A percentile compares a stretch with the other conserved stretches of the same genome.
Evolutionary conservation across 1,140 invertebrate genomes (phyloP).

Genomic region (Drosophila melanogaster): Release_6_plus_ISO1_MT NC_004354.4:4946501-4947000

Average conservation of each 20-base stretch:
- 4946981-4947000: background rate
- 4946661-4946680: background rate
- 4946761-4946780: slow-evolving; percentile 15
- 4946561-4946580: background rate
- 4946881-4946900: slow-evolving; percentile 8
- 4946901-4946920: slow-evolving; percentile 14
- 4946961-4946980: slow-evolving; percentile 4
- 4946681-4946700: slow-evolving; percentile 1
- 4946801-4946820: background rate
- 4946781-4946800: slow-evolving; percentile 12
- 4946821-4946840: slow-evolving; percentile 3
- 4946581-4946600: background rate
- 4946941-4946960: slow-evolving; percentile 5
- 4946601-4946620: slow-evolving; percentile 6
- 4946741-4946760: slow-evolving; percentile 28
- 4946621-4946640: no score
- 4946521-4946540: slow-evolving; percentile 1
- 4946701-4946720: slow-evolving; percentile 5
- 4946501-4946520: background rate
- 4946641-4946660: background rate
- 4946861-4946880: slow-evolving; percentile 37
- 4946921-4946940: background rate
- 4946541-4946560: background rate
- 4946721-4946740: slow-evolving; percentile 9
- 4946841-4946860: slow-evolving; percentile 3